These are phyloP conservation scores for Ceyx melanurus DNA, from an alignment of 2,113 vertebrate species.

Conservation along the genomic window DNA sequence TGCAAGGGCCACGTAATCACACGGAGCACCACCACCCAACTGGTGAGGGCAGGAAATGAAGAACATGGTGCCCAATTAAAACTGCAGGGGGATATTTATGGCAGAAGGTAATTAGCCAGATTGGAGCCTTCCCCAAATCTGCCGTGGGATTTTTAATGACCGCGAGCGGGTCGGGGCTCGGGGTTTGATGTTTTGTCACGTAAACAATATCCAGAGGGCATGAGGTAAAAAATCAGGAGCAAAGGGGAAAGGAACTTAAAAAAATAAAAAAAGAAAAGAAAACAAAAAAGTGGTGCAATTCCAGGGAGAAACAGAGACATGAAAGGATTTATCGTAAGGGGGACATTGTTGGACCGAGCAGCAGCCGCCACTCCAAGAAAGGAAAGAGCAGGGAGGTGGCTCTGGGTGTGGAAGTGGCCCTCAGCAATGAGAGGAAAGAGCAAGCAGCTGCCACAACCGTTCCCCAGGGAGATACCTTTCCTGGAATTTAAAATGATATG, in stretches of 20 bases:
- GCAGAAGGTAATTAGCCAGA: slow-evolving; percentile 53
- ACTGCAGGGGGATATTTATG: slow-evolving; percentile 65
- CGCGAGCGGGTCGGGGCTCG: neutral
- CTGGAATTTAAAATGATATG: slow-evolving; percentile 73
- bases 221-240: slow-evolving; percentile 34
- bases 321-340: slow-evolving; percentile 59
- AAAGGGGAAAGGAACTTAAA: neutral
- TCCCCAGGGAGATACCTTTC: slow-evolving; percentile 71
- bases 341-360: slow-evolving; percentile 55
- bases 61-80: slow-evolving; percentile 65
- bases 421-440: slow-evolving; percentile 61
- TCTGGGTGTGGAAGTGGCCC: slow-evolving; percentile 60
- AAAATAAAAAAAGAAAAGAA: neutral
- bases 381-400: slow-evolving; percentile 46
- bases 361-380: slow-evolving; percentile 14
- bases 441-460: neutral
- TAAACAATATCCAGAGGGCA: slow-evolving; percentile 62
- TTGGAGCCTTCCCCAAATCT: slow-evolving; percentile 61
- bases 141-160: slow-evolving; percentile 59
- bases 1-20: neutral
- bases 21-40: neutral
- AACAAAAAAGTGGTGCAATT: neutral
- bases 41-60: slow-evolving; percentile 62
- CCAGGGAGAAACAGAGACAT: slow-evolving; percentile 43
- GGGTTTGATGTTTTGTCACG: slow-evolving; percentile 50